phyloP scores from a whole-genome alignment of 2,113 vertebrate genomes.

The Pleuronectes platessa region DNA sequence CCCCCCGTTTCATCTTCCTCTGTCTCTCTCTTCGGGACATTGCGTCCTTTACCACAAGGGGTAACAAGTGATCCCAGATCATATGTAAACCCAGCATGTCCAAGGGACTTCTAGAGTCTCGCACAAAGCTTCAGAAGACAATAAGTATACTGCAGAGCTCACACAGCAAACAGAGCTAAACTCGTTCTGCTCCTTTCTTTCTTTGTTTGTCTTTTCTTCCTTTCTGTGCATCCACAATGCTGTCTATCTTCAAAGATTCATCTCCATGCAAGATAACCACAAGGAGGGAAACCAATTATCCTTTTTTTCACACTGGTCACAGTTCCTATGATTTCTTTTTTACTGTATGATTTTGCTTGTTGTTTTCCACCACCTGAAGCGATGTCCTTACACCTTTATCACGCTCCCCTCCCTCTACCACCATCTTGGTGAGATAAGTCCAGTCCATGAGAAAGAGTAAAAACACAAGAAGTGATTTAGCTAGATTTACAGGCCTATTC shows the following conservation, averaged over 20 bases:
- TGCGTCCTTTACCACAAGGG: conserved; percentile 32
- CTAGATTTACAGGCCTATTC: background rate
- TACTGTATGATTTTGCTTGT: conserved; percentile 15
- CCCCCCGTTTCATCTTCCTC: conserved; percentile 29
- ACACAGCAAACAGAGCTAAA: background rate
- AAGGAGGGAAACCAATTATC: conserved; percentile 31
- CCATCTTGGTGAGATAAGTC: conserved; percentile 29
- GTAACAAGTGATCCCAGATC: conserved; percentile 33
- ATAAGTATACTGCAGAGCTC: conserved; percentile 6
- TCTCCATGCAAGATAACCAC: conserved; percentile 38
- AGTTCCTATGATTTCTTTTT: conserved; percentile 5
- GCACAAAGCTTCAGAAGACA: conserved; percentile 25
- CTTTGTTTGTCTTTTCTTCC: background rate
- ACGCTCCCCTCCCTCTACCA: background rate
- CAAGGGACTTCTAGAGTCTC: conserved; percentile 13
- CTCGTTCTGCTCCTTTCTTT: background rate
- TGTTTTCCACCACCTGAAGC: conserved; percentile 29
- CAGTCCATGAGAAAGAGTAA: conserved; percentile 9
- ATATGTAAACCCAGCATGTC: conserved; percentile 42
- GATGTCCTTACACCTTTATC: conserved; percentile 7
- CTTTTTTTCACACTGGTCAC: conserved; percentile 10
- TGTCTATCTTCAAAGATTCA: conserved; percentile 6
- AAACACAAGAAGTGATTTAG: conserved; percentile 9
- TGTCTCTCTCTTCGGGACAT: conserved; percentile 41
- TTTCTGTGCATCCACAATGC: conserved; percentile 4